Evolutionary conservation across 1,140 invertebrate species (phyloP), one percentile per base, ranked within the genome.

Genomic region (Zaprionus ornatus): DNA sequence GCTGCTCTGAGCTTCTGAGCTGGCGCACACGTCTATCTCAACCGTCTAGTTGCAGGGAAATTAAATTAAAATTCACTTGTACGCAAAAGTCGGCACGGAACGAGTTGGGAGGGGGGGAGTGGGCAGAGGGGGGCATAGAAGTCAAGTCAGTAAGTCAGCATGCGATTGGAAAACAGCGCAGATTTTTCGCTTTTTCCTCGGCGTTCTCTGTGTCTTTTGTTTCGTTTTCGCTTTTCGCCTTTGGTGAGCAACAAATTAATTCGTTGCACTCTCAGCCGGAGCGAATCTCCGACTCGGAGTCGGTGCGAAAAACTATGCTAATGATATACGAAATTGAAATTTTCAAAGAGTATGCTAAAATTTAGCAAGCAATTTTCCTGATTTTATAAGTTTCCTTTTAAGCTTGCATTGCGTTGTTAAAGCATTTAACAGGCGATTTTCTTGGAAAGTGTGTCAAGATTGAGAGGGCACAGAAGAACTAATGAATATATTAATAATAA

Each of bases 31-130:
- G 80, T 88, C 84, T 87, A 78, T 82, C 80, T 84, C 84, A 84
- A 78, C 54, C 80, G 84, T 87, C 80, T 87, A 88, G 84, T 90
- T 84, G 74, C 84, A 90, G 80, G 84, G 85, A 87, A 87, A 87
- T 88, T 87, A 87, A 87, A 87, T 87, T 87, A 87, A 87, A 87
- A 87, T 87, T 87, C 84, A 87, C 85, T 87, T 87, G 84, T 84
- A 90, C 85, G 71, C 78, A 84, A 80, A 78, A 87, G 84, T 78
- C 80, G 73, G 70, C 77, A 77, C 79, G 55, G 67, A 62, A 37
- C 15, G 3, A 0, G 29, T 7, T 32, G 29, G 3, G 0, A 23
- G 4, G 23, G 17, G 13, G 56, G 42, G 23, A 13, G 61, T 10
- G 52, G n/a, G 25, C 23, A 15, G 19, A 45, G 23, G 19, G 50